Percentiles rank a stretch among this genome's conserved stretches.
phyloP scores from a whole-genome alignment of 1,140 invertebrate genomes.

The Bombus impatiens region DNA sequence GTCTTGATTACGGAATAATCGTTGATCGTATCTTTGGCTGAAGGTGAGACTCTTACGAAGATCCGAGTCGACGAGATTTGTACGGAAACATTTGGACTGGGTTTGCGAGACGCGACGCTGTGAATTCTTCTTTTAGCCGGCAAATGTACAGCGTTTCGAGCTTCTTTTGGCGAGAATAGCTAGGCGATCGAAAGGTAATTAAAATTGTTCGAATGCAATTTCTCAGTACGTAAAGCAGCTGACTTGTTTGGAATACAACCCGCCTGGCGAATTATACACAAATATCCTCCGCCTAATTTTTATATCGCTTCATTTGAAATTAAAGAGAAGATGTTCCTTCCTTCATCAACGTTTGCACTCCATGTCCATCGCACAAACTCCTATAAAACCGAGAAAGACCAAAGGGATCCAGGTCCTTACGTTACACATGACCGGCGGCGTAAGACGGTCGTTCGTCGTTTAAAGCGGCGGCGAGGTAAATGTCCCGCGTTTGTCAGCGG shows the following conservation, averaged over 20 bases:
- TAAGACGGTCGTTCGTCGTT: slow-evolving; percentile 53
- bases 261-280: no score
- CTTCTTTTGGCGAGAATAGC: no score
- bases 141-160: no score
- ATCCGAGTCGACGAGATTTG: background rate
- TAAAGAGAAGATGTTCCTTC: no score
- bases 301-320: no score
- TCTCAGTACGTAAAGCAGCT: no score
- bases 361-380: background rate
- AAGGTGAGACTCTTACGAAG: background rate
- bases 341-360: background rate
- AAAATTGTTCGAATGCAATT: no score
- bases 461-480: slow-evolving; percentile 38
- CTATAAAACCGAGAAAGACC: background rate
- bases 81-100: background rate
- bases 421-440: background rate
- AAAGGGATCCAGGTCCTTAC: background rate
- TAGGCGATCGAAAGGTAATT: no score
- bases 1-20: background rate
- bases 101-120: background rate
- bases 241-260: no score
- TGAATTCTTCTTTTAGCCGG: no score
- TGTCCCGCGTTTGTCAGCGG: slow-evolving; percentile 66
- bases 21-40: background rate
- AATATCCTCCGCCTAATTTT: no score